A percentile compares a stretch with the other conserved stretches of the same genome.
Conservation (phyloP, 2,888 invertebrate species). For the Drosophila nigritarsus region DNA sequence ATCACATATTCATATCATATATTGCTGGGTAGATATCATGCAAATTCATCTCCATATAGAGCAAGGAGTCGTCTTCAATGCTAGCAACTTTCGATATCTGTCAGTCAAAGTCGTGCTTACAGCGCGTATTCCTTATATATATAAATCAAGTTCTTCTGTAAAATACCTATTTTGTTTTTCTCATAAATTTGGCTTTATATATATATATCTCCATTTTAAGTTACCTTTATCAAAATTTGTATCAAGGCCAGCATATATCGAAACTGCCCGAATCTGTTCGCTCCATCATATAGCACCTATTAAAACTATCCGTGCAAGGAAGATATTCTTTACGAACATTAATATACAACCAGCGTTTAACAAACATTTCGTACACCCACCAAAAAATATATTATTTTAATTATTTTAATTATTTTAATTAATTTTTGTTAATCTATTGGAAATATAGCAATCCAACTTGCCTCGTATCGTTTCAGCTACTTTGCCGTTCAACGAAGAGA, state of each 20-base stretch:
- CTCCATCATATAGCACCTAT: not conserved
- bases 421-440: not conserved
- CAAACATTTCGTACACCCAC: too few species aligned
- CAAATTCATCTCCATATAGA: too few species aligned
- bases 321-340: not conserved
- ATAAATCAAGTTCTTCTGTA: not conserved
- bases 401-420: not conserved
- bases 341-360: not conserved
- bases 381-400: too few species aligned
- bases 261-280: not conserved
- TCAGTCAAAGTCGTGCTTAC: not conserved
- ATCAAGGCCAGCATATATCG: too few species aligned
- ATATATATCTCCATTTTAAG: too few species aligned
- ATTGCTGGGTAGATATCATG: slow-evolving; percentile 9
- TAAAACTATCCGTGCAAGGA: not conserved
- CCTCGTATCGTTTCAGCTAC: too few species aligned
- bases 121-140: not conserved
- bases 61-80: too few species aligned
- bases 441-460: not conserved
- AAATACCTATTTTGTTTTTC: not conserved
- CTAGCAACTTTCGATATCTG: not conserved
- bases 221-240: not conserved
- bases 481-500: not conserved
- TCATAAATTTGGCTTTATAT: not conserved
- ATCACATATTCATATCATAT: not conserved